phyloP scores from a whole-genome alignment of 2,113 vertebrate species.

The Prionailurus viverrinus region DNA sequence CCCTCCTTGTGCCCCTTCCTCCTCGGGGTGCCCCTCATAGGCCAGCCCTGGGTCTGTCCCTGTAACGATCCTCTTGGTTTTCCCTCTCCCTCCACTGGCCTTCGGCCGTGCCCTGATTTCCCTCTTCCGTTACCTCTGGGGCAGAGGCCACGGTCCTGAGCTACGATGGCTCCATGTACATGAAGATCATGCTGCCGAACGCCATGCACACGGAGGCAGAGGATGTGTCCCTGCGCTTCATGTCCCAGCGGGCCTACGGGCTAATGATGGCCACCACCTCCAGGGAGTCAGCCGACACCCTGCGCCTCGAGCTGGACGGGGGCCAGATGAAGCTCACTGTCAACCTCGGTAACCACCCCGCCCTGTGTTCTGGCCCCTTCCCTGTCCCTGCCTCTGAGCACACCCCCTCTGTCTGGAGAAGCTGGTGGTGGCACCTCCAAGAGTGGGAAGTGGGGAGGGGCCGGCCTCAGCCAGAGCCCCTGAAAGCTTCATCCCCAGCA shows the following conservation, averaged over 20 bases:
- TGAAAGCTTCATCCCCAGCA: not conserved
- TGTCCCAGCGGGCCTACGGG: constrained; percentile 96
- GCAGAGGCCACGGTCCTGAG: constrained; percentile 95
- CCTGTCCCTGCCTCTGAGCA: not conserved
- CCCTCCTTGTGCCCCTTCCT: not conserved
- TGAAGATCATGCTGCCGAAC: constrained; percentile 94
- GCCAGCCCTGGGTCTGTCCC: not conserved
- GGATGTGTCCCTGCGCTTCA: constrained; percentile 96
- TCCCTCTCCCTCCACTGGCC: constrained; percentile 11
- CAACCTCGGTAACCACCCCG: constrained; percentile 93
- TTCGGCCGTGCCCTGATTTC: not conserved
- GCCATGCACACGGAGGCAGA: constrained; percentile 96
- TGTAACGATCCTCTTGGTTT: not conserved
- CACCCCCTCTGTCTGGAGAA: constrained; percentile 76
- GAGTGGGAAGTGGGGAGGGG: not conserved
- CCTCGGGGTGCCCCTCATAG: not conserved
- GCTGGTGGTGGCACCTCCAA: constrained; percentile 30
- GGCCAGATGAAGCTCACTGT: constrained; percentile 96
- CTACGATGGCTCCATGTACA: constrained; percentile 97
- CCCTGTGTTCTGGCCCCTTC: not conserved
- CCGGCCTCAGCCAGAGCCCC: not conserved
- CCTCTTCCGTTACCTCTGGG: not conserved
- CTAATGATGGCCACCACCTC: constrained; percentile 97
- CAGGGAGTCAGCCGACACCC: constrained; percentile 95
- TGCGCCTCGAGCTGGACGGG: constrained; percentile 96